Evolutionary conservation across 2,888 invertebrate genomes (phyloP).

Genomic region (Diogma glabrata): DNA sequence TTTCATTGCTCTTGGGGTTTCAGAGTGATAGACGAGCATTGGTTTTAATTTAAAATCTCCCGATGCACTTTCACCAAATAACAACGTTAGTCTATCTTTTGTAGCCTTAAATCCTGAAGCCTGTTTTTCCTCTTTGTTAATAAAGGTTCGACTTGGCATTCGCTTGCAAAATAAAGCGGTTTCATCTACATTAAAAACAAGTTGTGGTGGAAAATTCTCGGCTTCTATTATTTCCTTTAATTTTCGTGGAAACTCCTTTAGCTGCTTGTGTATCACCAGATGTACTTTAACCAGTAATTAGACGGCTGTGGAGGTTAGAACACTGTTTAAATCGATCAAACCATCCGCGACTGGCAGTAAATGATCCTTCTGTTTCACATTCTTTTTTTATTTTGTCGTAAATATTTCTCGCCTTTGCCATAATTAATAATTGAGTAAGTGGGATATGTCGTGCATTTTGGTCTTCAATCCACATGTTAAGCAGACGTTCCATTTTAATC

Average conservation of each 20-base stretch:
- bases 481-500: constrained; percentile 1
- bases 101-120: background rate
- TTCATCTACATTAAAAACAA: background rate
- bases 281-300: background rate
- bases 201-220: background rate
- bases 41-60: constrained; percentile 22
- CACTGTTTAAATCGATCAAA: background rate
- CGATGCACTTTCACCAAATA: constrained; percentile 3
- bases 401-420: background rate
- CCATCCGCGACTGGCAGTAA: constrained; percentile 1
- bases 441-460: background rate
- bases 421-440: background rate
- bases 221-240: background rate
- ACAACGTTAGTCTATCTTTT: background rate
- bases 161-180: background rate
- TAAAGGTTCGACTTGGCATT: background rate
- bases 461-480: background rate
- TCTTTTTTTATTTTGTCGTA: background rate
- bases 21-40: too few relatives aligned
- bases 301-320: background rate
- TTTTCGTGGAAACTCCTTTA: background rate
- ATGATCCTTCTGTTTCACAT: background rate
- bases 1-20: background rate
- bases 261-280: background rate
- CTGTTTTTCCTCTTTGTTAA: background rate